Base-by-base conservation (phyloP, 2,797 vertebrate species). In the Morus bassanus region DNA sequence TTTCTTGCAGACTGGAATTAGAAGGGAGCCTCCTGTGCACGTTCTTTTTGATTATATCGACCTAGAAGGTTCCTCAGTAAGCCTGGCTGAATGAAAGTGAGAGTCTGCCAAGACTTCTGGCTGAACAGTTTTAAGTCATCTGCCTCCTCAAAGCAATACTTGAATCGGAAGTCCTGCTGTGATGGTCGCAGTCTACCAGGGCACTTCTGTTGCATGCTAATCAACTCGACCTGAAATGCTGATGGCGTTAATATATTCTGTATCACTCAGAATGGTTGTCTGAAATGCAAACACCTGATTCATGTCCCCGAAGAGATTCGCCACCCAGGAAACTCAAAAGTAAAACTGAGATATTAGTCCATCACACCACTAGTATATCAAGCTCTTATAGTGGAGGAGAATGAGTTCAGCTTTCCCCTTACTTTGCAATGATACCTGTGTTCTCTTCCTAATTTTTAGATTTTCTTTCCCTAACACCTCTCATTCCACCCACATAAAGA, bases 21-120 rank as follows among this genome's bases (percentile, higher is more conserved):
- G 68, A 94, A 68, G 10, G 35, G 17, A 91, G 41, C 35, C 21
- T 89, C 19, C 61, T 68, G 21, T 70, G 43, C 37, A 30, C 0
- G 0, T 91, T 95, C 28, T 56, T 39, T 91, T 91, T 93, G 85
- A 91, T 91, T 90, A 37, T 79, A 96, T 85, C 87, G 88, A 94
- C 94, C 93, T 84, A 86, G 69, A 93, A 95, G 25, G 70, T 70
- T 95, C 59, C 37, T 86, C 70, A 63, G 69, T 63, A 85, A 91
- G 31, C 25, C 80, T 56, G 51, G 15, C 63, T 70, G 46, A 90
- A 61, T 31, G 73, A 93, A 95, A 78, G 22, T n/a, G 73, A 68
- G 93, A 67, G 27, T 59, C 56, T 95, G 75, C 59, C 90, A 88
- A 70, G 41, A 70, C 59, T 94, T 87, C 83, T 92, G 63, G n/a